Evolutionary conservation across 2,888 invertebrate species (phyloP).

Genomic region (Seladonia tumulorum): DNA sequence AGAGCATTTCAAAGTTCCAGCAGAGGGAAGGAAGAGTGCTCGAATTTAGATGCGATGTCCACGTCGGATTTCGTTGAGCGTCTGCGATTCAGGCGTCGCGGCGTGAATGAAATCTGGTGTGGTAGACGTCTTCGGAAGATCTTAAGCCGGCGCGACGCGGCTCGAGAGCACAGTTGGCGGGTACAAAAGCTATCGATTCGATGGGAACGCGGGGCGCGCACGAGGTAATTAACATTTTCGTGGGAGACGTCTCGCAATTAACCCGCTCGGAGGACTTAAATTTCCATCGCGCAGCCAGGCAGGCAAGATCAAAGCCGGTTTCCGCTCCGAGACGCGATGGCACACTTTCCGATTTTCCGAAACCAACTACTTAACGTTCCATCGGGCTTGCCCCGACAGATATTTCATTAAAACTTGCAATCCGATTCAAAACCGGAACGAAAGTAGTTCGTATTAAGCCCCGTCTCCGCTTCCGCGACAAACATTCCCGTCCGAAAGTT

Average conservation of each 20-base stretch:
- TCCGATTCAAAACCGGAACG: conserved; percentile 43
- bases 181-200: conserved; percentile 23
- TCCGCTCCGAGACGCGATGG: too few relatives aligned
- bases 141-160: background rate
- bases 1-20: background rate
- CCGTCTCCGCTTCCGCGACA: conserved; percentile 15
- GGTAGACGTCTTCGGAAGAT: background rate
- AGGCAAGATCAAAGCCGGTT: conserved; percentile 21
- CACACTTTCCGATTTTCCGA: conserved; percentile 26
- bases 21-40: background rate
- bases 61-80: background rate
- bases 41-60: background rate
- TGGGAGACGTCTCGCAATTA: conserved; percentile 18
- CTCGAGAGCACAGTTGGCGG: background rate
- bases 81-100: background rate
- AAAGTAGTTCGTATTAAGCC: conserved; percentile 34
- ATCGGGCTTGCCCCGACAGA: conserved; percentile 19
- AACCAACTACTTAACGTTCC: conserved; percentile 39
- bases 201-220: background rate
- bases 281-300: conserved; percentile 4
- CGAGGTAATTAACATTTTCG: conserved; percentile 35
- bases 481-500: conserved; percentile 27
- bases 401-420: conserved; percentile 60
- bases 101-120: background rate
- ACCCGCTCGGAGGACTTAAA: conserved; percentile 14